These are phyloP conservation scores for Thomomys bottae DNA, from an alignment of 2,113 vertebrate genomes.

Conservation along the genomic window DNA sequence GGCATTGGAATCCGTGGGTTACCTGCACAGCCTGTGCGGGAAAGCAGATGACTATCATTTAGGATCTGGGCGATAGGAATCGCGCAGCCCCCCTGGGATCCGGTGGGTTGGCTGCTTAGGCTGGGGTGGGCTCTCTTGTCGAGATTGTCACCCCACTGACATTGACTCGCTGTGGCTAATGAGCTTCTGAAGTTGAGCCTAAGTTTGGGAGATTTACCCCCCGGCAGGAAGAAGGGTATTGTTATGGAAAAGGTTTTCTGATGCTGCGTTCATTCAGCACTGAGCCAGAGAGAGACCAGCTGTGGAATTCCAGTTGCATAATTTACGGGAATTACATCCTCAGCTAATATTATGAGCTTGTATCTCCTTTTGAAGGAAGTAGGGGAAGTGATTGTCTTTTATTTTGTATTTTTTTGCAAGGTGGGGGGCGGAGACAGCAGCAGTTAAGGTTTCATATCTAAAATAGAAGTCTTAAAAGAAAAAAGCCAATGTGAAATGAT, in stretches of 20 bases:
- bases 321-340: conserved; percentile 83
- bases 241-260: conserved; percentile 81
- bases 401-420: conserved; percentile 9
- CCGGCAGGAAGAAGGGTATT: conserved; percentile 66
- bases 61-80: conserved; percentile 61
- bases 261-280: conserved; percentile 58
- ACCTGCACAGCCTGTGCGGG: conserved; percentile 69
- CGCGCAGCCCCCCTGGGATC: conserved; percentile 21
- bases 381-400: conserved; percentile 55
- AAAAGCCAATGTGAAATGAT: conserved; percentile 55
- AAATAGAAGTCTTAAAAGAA: conserved; percentile 46
- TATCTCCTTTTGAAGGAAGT: conserved; percentile 69
- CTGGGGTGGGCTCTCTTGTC: conserved; percentile 62
- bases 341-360: conserved; percentile 77
- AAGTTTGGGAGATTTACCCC: conserved; percentile 83
- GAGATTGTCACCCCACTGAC: conserved; percentile 69
- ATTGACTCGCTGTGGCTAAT: conserved; percentile 81
- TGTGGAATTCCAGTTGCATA: conserved; percentile 86
- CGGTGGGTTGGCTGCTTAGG: conserved; percentile 66
- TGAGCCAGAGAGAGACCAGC: conserved; percentile 80
- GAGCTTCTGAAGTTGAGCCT: conserved; percentile 82
- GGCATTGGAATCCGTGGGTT: conserved; percentile 63
- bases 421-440: neutral
- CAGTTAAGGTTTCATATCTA: conserved; percentile 37
- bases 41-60: conserved; percentile 63